These are phyloP conservation scores for Leptinotarsa texana DNA, from an alignment of 1,140 invertebrate species.

Conservation along the genomic window DNA sequence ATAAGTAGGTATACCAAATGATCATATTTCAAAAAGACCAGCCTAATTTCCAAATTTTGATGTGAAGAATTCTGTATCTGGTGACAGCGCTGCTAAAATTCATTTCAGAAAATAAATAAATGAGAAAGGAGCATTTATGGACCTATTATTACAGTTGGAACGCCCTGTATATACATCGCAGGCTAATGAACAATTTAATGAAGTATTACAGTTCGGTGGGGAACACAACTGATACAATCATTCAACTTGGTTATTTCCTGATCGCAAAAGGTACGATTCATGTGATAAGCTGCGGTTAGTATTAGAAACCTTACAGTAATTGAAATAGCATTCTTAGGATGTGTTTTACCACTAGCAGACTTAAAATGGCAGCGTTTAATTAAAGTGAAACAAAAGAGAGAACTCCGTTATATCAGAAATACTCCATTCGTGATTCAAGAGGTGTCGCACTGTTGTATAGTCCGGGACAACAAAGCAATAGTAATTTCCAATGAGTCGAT, in stretches of 20 bases:
- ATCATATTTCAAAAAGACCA: no score
- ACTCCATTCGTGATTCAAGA: slow-evolving; percentile 25
- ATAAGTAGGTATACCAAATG: no score
- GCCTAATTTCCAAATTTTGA: no score
- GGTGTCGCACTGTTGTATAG: slow-evolving; percentile 1
- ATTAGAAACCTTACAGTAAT: slow-evolving; percentile 16
- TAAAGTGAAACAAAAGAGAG: slow-evolving; percentile 9
- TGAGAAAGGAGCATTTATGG: no score
- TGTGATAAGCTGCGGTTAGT: background rate
- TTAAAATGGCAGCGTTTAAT: slow-evolving; percentile 33
- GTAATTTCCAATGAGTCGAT: no score
- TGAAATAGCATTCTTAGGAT: slow-evolving; percentile 34
- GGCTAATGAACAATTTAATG: background rate
- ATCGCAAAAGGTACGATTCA: background rate
- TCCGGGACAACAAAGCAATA: background rate
- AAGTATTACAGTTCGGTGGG: background rate
- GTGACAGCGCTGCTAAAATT: no score
- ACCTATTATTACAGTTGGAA: no score
- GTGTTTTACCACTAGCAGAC: slow-evolving; percentile 33
- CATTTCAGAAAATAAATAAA: no score
- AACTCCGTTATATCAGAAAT: slow-evolving; percentile 25
- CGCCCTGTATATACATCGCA: background rate
- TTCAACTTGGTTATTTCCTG: background rate
- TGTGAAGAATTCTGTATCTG: no score
- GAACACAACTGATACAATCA: background rate